Evolutionary conservation across 2,888 invertebrate species (phyloP).

Genomic region (Acrobeloides nanus): DNA sequence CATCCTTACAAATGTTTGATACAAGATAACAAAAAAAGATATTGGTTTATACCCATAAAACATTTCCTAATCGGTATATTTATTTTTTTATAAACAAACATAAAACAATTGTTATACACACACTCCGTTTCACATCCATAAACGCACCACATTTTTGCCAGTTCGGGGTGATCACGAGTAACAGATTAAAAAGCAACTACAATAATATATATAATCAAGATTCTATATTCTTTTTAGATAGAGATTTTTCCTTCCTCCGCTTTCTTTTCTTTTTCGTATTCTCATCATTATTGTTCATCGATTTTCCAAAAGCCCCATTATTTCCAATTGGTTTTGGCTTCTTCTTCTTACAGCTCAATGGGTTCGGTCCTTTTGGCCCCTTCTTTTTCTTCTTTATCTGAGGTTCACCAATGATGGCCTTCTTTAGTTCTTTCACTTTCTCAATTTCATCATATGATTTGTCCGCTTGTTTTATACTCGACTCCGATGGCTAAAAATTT

Average conservation of each 20-base stretch:
- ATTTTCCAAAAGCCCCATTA: constrained; percentile 12
- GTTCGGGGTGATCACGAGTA: too few species aligned
- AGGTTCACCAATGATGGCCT: constrained; percentile 20
- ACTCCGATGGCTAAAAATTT: constrained; percentile 19
- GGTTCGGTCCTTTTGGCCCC: constrained; percentile 42
- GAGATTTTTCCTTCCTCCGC: constrained; percentile 18
- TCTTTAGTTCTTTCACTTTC: constrained; percentile 21
- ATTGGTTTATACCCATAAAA: too few species aligned
- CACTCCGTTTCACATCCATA: too few species aligned
- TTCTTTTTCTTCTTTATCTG: constrained; percentile 18
- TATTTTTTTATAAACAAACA: constrained; percentile 4
- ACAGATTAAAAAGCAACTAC: too few species aligned
- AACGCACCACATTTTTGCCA: too few species aligned
- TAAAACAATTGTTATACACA: constrained; percentile 5
- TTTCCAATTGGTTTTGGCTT: constrained; percentile 9
- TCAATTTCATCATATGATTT: constrained; percentile 24
- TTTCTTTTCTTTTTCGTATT: constrained; percentile 14
- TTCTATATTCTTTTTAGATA: too few species aligned
- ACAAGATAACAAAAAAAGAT: neutral
- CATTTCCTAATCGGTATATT: constrained; percentile 2
- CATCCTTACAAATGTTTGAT: constrained; percentile 10
- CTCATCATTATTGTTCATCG: neutral
- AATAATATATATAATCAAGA: too few species aligned
- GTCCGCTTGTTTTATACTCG: constrained; percentile 11
- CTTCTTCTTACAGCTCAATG: constrained; percentile 50